Base-by-base conservation (phyloP, 2,113 vertebrate genomes). In the Fulica atra region DNA sequence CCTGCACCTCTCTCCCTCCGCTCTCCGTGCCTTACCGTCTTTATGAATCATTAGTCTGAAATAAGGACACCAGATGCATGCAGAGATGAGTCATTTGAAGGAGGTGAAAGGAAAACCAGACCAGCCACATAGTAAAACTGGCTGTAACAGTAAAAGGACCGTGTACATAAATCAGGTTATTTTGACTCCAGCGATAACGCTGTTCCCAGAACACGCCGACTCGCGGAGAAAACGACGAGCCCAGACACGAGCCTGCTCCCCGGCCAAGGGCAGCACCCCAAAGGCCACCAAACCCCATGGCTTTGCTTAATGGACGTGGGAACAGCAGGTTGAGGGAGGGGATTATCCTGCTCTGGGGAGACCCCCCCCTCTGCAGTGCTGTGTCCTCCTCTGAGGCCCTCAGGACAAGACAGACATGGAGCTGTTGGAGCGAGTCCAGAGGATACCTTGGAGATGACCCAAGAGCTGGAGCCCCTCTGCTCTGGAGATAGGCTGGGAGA, bases 91-190 rank as follows among this genome's bases (percentile, higher is more conserved):
- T 96, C 95, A 96, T 12, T 42, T 4, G 21, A 83, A 73, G 74
- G 26, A 88, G 90, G 78, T 89, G 96, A 88, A 95, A 88, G 85
- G 94, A 92, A 90, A 97, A 90, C 56, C 79, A 95, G 82, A 46
- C 60, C 81, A n/a, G 85, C 80, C 59, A 28, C 38, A 19, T 1
- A 57, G 19, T 61, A 53, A 36, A 91, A 33, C 60, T 80, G 40
- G 7, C 78, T 6, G 57, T 1, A 33, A 25, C 42, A 76, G 57
- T 21, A 4, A n/a, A 53, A 57, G 59, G 61, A 6, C 33, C 3
- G 1, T 2, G 77, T 9, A 16, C 26, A 5, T 61, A 81, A 90
- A 96, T 65, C 44, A 36, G 61, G 76, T 88, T 85, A 3, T 63
- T 94, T 57, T 78, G 70, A 63, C 84, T 70, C 2, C 1, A 0